Evolutionary conservation across 2,888 invertebrate genomes (phyloP).

Genomic region (Drosophila algonquin): DNA sequence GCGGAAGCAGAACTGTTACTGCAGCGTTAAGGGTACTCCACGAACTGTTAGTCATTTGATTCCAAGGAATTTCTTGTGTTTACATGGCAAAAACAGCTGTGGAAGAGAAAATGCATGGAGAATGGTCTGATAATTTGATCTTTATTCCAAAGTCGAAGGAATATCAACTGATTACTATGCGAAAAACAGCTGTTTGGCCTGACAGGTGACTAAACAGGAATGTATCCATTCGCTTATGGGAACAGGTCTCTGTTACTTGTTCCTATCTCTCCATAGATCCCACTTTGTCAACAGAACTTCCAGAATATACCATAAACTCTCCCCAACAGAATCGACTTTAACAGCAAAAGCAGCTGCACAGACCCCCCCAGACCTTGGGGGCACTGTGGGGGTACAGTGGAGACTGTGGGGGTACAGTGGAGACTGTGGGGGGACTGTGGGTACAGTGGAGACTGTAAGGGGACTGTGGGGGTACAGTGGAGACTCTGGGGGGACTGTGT

Average conservation of each 20-base stretch:
- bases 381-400: background rate
- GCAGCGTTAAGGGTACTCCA: background rate
- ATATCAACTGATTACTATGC: no score
- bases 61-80: no score
- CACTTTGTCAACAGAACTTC: background rate
- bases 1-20: background rate
- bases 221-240: background rate
- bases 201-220: no score
- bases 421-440: background rate
- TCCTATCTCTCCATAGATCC: no score
- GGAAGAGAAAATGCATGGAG: no score
- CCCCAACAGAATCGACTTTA: slow-evolving; percentile 7
- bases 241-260: no score
- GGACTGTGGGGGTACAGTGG: background rate
- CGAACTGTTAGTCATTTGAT: background rate
- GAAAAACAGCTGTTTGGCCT: no score
- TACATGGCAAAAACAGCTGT: no score
- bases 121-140: no score
- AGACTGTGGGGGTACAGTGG: background rate
- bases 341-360: slow-evolving; percentile 48
- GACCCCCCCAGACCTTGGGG: slow-evolving; percentile 9
- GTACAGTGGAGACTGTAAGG: background rate
- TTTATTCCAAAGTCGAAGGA: no score
- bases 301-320: background rate
- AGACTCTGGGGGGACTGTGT: slow-evolving; percentile 10